Percentiles rank a stretch among this genome's conserved stretches.
These are phyloP conservation scores for Rhagophthalmus giganteus DNA, from an alignment of 2,888 invertebrate genomes.

Conservation along the genomic window DNA sequence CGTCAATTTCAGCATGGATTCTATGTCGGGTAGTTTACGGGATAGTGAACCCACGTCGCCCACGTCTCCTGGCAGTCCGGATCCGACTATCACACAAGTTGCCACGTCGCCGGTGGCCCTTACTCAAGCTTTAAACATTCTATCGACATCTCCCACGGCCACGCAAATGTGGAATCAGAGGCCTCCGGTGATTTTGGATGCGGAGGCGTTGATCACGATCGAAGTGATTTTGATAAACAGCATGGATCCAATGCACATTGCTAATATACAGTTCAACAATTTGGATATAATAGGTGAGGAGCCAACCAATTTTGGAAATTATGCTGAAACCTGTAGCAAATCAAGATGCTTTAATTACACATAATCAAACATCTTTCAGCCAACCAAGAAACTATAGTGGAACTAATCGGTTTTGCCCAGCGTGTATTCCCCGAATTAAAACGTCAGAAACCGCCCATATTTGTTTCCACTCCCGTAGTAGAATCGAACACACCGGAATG, in stretches of 20 bases:
- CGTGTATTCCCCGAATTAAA: conserved; percentile 63
- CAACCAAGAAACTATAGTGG: conserved; percentile 94
- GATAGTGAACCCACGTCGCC: conserved; percentile 93
- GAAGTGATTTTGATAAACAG: conserved; percentile 75
- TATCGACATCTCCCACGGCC: conserved; percentile 48
- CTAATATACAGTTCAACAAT: conserved; percentile 91
- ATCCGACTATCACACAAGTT: conserved; percentile 51
- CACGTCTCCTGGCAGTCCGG: conserved; percentile 77
- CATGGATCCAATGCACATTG: conserved; percentile 64
- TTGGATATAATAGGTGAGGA: conserved; percentile 89
- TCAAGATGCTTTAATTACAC: neutral
- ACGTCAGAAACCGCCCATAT: conserved; percentile 40
- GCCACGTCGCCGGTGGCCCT: conserved; percentile 61
- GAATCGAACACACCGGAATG: conserved; percentile 6
- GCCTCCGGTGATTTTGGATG: conserved; percentile 50
- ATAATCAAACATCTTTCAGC: conserved; percentile 59
- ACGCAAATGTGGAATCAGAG: conserved; percentile 30
- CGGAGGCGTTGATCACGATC: conserved; percentile 76
- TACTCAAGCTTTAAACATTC: conserved; percentile 59
- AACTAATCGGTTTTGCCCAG: conserved; percentile 85
- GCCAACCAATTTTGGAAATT: too few relatives aligned
- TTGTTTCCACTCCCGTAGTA: neutral
- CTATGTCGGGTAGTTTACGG: conserved; percentile 86
- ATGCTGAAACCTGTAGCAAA: too few relatives aligned
- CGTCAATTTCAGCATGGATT: conserved; percentile 75